Base-by-base conservation (phyloP, 2,797 vertebrate genomes). In the Leuciscus waleckii region DNA sequence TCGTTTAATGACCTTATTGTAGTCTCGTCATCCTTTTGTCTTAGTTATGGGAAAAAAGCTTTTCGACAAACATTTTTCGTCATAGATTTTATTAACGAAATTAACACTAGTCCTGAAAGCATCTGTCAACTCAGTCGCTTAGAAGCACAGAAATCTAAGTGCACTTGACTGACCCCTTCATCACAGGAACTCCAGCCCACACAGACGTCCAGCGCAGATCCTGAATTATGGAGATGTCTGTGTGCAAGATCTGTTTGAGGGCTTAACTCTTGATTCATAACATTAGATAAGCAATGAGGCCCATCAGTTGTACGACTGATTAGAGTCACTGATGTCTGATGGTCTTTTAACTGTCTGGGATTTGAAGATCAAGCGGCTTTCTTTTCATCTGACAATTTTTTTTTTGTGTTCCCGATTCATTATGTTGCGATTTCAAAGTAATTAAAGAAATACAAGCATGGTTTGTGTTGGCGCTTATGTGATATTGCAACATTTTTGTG, bases 271-370 rank as follows among this genome's bases (percentile, higher is more conserved):
- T 86, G 84, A 88, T 86, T 87, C 84, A 87, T 82, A 63, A 76
- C 81, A 81, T 87, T 68, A 61, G 86, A 90, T 90, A 88, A 88
- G 81, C 69, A 78, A 73, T 58, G 35, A 68, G 17, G 78, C 86
- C 78, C 37, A 71, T 88, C 74, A 32, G 71, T 82, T 88, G 61
- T 86, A 86, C 49, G 61, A 74, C 78, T 79, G 81, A 84, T 88
- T 83, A 29, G 68, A 85, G 87, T 81, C 35, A 21, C 61, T 74
- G 65, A 84, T 68, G 84, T 81, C 82, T 88, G 82, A 74, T 83
- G 85, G 79, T 84, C 68, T 88, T 90, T 87, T 83, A 90, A 87
- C 78, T 71, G 35, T 73, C 58, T 79, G 21, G 68, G 78, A 88
- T 37, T 71, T 82, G 54, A 68, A 82, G 81, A 88, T 84, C 83